Percentiles rank a stretch among this genome's conserved stretches.
These are phyloP conservation scores for Harmothoe impar DNA, from an alignment of 2,888 invertebrate genomes.

Conservation along the genomic window DNA sequence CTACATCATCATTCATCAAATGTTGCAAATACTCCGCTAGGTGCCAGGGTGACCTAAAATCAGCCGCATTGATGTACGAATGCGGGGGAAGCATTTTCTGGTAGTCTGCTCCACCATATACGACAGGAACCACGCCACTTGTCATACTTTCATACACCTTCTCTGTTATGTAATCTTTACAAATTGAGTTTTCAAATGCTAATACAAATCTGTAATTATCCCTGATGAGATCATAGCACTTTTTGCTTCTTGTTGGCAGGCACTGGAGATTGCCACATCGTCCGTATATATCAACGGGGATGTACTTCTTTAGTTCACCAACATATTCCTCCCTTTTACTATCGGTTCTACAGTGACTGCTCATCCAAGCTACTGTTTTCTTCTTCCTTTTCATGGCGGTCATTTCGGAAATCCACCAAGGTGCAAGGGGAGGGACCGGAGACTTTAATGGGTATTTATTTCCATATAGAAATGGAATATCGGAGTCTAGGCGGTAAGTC, in stretches of 20 bases:
- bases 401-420: background rate
- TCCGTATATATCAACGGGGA: constrained; percentile 71
- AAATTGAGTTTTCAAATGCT: too few relatives aligned
- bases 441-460: background rate
- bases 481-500: background rate
- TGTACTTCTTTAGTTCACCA: constrained; percentile 66
- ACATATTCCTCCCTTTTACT: constrained; percentile 71
- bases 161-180: too few relatives aligned
- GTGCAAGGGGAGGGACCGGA: background rate
- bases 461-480: constrained; percentile 5
- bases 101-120: too few relatives aligned
- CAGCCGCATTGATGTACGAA: too few relatives aligned
- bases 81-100: too few relatives aligned
- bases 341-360: constrained; percentile 71
- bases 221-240: constrained; percentile 59
- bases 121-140: too few relatives aligned
- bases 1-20: too few relatives aligned
- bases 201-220: too few relatives aligned
- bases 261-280: constrained; percentile 66
- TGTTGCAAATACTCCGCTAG: too few relatives aligned
- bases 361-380: constrained; percentile 72
- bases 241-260: background rate
- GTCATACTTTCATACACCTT: too few relatives aligned
- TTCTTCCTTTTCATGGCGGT: constrained; percentile 63
- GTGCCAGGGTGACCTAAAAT: too few relatives aligned